Evolutionary conservation across 2,888 invertebrate species (phyloP), one percentile per base, ranked within the genome.

Genomic region (Eupithecia abbreviata): DNA sequence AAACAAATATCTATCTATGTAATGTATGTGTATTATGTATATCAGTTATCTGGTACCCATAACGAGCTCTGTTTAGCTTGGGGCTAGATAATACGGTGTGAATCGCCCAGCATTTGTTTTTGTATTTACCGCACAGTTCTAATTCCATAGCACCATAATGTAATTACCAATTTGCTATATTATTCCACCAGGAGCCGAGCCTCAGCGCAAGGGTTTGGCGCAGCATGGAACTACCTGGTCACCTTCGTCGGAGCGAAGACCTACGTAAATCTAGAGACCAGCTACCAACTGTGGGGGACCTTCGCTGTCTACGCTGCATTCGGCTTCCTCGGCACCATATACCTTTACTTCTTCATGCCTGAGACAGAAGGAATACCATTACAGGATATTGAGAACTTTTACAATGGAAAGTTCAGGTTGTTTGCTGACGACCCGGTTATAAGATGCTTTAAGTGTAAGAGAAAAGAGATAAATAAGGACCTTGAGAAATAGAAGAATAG

Each of bases 301-400:
- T 94, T 95, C 80, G 93, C 91, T n/a, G 88, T 95, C 2, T 95
- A 95, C 83, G 92, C 95, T 4, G 83, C 79, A 1, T 91, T 93
- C 55, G 92, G 92, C 30, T 88, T 92, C 69, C 58, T 91, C 0
- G 95, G 95, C 51, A 89, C 94, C 10, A 81, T 95, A n/a, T 94
- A 92, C 75, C 86, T 95, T 41, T 95, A 95, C 84, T 93, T 95
- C 82, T 90, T 90, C 74, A 84, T 95, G 74, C 95, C 95, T 10
- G 95, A 96, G 85, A 95, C 96, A 0, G 95, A 96, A 88, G 94
- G 94, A 0, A 90, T 92, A 58, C 88, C 90, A 0, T 85, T 95
- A 62, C 90, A 93, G 82, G 93, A 95, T 80, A 95, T 95, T n/a
- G 95, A 95, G 79, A 85, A 88, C 6, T 91, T 90, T 77, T 95